Conservation (phyloP, 2,113 vertebrate genomes). For the Neoarius graeffei region DNA sequence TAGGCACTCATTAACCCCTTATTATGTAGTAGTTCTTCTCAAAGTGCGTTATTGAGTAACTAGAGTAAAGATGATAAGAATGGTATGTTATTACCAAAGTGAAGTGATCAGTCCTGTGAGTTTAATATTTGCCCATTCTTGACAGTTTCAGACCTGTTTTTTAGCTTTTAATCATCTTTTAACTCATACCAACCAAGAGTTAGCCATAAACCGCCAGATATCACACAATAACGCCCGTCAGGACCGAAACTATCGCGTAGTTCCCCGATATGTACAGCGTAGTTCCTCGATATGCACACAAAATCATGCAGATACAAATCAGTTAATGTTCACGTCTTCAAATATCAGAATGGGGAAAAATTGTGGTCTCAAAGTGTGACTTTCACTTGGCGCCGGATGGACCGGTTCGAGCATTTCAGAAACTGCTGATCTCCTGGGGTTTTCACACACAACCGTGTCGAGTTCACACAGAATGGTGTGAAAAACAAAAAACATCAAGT, state of each 20-base stretch:
- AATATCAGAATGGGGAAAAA: too few relatives aligned
- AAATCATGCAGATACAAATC: too few relatives aligned
- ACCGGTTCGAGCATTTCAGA: too few relatives aligned
- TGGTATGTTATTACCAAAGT: neutral
- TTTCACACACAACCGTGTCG: too few relatives aligned
- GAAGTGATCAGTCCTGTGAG: neutral
- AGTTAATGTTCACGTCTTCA: too few relatives aligned
- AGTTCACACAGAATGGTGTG: too few relatives aligned
- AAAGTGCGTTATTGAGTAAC: neutral
- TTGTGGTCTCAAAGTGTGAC: too few relatives aligned
- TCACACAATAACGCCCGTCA: neutral
- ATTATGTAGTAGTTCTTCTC: neutral
- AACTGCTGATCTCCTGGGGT: too few relatives aligned
- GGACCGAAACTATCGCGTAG: neutral
- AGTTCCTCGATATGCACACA: too few relatives aligned
- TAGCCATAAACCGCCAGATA: neutral
- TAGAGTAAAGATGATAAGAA: neutral
- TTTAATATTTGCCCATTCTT: neutral
- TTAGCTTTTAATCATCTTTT: neutral
- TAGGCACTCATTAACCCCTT: neutral
- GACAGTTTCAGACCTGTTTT: too few relatives aligned
- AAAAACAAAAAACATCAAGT: too few relatives aligned
- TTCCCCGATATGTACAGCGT: neutral
- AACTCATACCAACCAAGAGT: neutral
- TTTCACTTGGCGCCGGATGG: too few relatives aligned